Evolutionary conservation across 2,113 vertebrate species (phyloP).

Genomic region (Columba janthina): DNA sequence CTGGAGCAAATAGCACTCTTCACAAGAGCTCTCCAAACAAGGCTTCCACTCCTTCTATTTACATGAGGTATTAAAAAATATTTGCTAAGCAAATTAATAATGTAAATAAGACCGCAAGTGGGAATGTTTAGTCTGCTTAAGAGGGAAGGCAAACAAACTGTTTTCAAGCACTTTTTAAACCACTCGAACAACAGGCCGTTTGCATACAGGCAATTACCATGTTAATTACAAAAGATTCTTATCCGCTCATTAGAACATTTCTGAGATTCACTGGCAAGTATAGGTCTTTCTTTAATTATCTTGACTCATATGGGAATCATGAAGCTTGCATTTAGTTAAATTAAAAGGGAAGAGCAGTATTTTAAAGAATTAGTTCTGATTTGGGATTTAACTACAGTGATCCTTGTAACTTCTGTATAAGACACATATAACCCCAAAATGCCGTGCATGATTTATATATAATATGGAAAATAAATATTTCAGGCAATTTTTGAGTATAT

Average conservation of each 20-base stretch:
- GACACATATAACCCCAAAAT: neutral
- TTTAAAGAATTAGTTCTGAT: neutral
- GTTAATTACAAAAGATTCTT: conserved; percentile 69
- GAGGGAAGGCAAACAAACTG: conserved; percentile 73
- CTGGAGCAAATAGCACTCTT: conserved; percentile 70
- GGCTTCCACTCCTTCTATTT: conserved; percentile 62
- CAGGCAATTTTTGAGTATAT: neutral
- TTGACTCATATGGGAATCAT: neutral
- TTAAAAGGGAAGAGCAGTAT: neutral
- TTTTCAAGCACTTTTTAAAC: conserved; percentile 73
- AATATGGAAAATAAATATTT: neutral
- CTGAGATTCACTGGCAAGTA: conserved; percentile 41
- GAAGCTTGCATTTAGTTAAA: conserved; percentile 47
- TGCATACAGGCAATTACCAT: conserved; percentile 72
- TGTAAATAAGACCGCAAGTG: conserved; percentile 74
- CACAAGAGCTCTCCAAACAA: conserved; percentile 75
- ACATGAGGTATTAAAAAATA: conserved; percentile 55
- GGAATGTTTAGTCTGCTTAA: conserved; percentile 68
- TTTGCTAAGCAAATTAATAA: conserved; percentile 80
- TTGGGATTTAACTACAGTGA: neutral
- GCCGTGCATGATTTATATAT: neutral
- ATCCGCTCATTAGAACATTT: conserved; percentile 61
- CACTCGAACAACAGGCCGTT: conserved; percentile 66
- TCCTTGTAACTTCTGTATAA: neutral
- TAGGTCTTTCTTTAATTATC: conserved; percentile 50